phyloP scores from a whole-genome alignment of 2,113 vertebrate genomes.

The Gadus macrocephalus region DNA sequence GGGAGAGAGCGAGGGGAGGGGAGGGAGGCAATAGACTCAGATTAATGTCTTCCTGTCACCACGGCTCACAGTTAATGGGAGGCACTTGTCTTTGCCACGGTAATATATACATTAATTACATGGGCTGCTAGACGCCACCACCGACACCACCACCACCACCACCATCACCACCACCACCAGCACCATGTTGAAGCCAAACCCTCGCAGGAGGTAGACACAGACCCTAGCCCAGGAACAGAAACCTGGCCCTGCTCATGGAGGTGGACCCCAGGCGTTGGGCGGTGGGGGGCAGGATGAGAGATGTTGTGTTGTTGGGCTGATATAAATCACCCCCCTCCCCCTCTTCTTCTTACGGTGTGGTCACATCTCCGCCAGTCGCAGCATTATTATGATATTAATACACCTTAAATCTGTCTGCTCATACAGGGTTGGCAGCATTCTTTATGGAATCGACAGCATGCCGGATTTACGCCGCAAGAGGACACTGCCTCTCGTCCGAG shows the following conservation, averaged over 20 bases:
- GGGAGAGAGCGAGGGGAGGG: background rate
- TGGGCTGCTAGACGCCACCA: background rate
- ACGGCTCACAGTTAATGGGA: background rate
- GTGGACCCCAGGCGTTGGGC: slow-evolving; percentile 29
- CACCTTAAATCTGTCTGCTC: slow-evolving; percentile 67
- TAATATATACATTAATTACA: background rate
- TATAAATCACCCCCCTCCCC: slow-evolving; percentile 62
- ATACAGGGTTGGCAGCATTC: slow-evolving; percentile 81
- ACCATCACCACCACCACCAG: too few species aligned
- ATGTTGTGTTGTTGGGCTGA: slow-evolving; percentile 47
- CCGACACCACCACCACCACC: too few species aligned
- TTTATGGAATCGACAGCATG: slow-evolving; percentile 99
- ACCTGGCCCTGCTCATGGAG: slow-evolving; percentile 16
- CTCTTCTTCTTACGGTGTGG: slow-evolving; percentile 41
- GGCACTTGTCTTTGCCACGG: background rate
- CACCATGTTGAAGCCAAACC: background rate
- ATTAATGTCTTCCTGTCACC: background rate
- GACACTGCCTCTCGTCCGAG: slow-evolving; percentile 91
- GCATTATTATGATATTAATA: slow-evolving; percentile 80
- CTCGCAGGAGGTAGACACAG: background rate
- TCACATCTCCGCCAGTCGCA: slow-evolving; percentile 60
- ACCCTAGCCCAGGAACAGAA: slow-evolving; percentile 1
- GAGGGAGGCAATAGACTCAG: background rate
- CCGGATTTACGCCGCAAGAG: slow-evolving; percentile 96
- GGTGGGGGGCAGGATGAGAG: slow-evolving; percentile 49